These are phyloP conservation scores for Drosophila trichaetosa DNA, from an alignment of 2,888 invertebrate species.

Conservation along the genomic window DNA sequence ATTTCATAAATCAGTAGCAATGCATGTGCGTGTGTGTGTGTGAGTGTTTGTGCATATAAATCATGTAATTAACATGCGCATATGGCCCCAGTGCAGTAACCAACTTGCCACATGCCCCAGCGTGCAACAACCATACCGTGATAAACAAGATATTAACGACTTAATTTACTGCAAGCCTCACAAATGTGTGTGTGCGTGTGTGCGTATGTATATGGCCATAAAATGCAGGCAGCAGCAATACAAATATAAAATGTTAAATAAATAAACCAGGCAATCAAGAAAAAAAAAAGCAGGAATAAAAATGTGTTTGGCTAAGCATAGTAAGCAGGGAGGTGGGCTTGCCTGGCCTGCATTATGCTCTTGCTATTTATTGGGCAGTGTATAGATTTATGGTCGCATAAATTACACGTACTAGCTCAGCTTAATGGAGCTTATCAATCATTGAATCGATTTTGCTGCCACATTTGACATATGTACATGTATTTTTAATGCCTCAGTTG, in stretches of 20 bases:
- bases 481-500: conserved; percentile 24
- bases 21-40: conserved; percentile 35
- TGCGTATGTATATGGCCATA: conserved; percentile 52
- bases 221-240: conserved; percentile 69
- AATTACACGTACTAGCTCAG: conserved; percentile 26
- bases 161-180: conserved; percentile 74
- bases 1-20: conserved; percentile 77
- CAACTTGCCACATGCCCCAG: conserved; percentile 30
- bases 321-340: conserved; percentile 17
- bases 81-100: conserved; percentile 20
- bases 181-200: conserved; percentile 15
- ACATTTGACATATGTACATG: conserved; percentile 38
- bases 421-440: conserved; percentile 30
- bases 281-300: conserved; percentile 1
- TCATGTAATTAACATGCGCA: conserved; percentile 78
- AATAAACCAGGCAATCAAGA: conserved; percentile 61
- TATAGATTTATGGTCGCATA: conserved; percentile 42
- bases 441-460: conserved; percentile 35
- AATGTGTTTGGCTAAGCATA: background rate
- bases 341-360: conserved; percentile 17
- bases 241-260: conserved; percentile 78
- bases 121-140: conserved; percentile 45
- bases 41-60: conserved; percentile 57
- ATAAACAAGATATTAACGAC: conserved; percentile 81
- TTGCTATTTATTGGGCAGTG: conserved; percentile 33